A percentile compares a stretch with the other conserved stretches of the same genome.
These are phyloP conservation scores for Phaethon lepturus DNA, from an alignment of 2,113 vertebrate species.

Conservation along the genomic window DNA sequence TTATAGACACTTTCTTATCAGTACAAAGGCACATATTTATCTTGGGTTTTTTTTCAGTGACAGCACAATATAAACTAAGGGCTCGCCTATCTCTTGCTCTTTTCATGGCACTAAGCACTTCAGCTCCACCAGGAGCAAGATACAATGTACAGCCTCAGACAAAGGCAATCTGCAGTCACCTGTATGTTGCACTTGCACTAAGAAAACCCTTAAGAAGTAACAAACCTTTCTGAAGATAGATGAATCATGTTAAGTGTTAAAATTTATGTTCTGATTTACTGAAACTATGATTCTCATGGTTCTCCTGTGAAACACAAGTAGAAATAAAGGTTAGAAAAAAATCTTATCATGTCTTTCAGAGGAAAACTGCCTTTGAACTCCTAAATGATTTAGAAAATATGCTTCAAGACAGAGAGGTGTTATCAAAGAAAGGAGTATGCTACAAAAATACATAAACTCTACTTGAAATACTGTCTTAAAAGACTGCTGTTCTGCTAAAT, in stretches of 20 bases:
- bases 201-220: neutral
- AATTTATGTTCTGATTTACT: neutral
- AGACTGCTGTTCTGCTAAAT: neutral
- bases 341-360: neutral
- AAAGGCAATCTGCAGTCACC: neutral
- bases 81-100: neutral
- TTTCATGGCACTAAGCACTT: neutral
- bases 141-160: neutral
- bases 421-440: neutral
- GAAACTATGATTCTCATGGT: neutral
- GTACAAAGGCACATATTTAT: neutral
- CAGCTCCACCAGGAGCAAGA: neutral
- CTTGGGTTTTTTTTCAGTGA: neutral
- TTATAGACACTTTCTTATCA: neutral
- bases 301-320: neutral
- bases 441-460: neutral
- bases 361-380: neutral
- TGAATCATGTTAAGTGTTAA: neutral
- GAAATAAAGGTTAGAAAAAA: neutral
- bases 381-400: neutral
- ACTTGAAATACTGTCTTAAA: neutral
- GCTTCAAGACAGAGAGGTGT: neutral
- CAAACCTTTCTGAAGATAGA: neutral
- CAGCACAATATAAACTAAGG: neutral
- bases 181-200: neutral